Evolutionary conservation across 2,797 vertebrate genomes (phyloP), one percentile per base, ranked within the genome.

Genomic region (Chromobotia macracanthus): DNA sequence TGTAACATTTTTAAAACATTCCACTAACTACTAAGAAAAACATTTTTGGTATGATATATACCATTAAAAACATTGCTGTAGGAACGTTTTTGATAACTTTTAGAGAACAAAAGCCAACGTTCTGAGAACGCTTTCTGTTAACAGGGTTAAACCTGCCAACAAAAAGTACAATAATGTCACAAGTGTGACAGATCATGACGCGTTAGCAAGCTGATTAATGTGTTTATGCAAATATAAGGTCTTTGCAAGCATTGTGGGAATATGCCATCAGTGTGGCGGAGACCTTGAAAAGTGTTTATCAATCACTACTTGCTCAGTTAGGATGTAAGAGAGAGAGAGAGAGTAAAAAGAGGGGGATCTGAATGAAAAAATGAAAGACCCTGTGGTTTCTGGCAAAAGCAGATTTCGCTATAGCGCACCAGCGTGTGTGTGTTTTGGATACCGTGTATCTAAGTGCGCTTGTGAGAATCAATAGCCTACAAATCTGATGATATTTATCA

Each of bases 271-370:
- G 50, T 16, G 31, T 63, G 21, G 73, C 65, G 10, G 12, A 53
- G 53, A 63, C 66, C 68, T 77, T 77, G 75, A 81, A 80, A 61
- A 67, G 58, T 16, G 70, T 67, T 75, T 79, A 58, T 50, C 44
- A 83, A 78, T 41, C 72, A 53, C 44, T 69, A 38, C 53, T 80
- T 28, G 64, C 64, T 74, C 64, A 51, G 51, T 51, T 23, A 3
- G 50, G 31, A 56, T 11, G 18, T 15, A 19, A 44, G 19, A 12
- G 10, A 79, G 31, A 56, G 51, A 73, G 9, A 31, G 60, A 55
- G 31, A 31, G 11, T 38, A 67, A 25, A 67, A 41, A 41, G 31
- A 25, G 66, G 31, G 18, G 31, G 58, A 69, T 75, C 19, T 56
- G 3, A 63, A 63, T 58, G 28, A 28, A 28, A 38, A 31, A 66